Percentiles rank a stretch among this genome's conserved stretches.
phyloP scores from a whole-genome alignment of 92 coral and sea anemone genomes.

The Zoanthus sociatus region DNA sequence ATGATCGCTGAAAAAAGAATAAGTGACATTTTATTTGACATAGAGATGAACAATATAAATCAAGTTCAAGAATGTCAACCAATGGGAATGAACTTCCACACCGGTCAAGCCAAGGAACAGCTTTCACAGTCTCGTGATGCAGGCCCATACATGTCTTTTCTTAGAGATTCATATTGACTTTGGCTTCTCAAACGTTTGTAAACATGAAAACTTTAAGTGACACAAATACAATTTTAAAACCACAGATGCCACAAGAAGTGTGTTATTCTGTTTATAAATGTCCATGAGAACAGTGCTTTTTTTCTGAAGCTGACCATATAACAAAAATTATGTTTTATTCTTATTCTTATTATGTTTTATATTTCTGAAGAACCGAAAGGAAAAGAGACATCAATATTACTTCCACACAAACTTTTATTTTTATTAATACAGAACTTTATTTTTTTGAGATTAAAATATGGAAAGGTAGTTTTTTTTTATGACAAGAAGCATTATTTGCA shows the following conservation, averaged over 20 bases:
- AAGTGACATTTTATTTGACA: conserved; percentile 22
- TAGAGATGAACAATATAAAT: conserved; percentile 43
- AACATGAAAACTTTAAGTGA: conserved; percentile 17
- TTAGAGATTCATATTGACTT: conserved; percentile 48
- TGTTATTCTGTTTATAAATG: conserved; percentile 5
- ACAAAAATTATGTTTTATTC: conserved; percentile 1
- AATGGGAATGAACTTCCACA: conserved; percentile 24
- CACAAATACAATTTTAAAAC: conserved; percentile 5
- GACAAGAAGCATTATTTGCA: conserved; percentile 17
- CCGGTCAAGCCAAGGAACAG: conserved; percentile 17
- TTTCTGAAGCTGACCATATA: conserved; percentile 18
- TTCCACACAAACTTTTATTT: too few relatives aligned
- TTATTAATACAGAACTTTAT: too few relatives aligned
- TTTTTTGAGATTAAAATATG: too few relatives aligned
- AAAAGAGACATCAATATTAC: too few relatives aligned
- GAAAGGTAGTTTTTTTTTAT: not conserved
- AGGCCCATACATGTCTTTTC: conserved; percentile 53
- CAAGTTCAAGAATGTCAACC: conserved; percentile 46
- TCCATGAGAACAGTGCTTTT: conserved; percentile 7
- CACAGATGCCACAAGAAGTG: conserved; percentile 15
- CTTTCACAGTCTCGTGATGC: conserved; percentile 30
- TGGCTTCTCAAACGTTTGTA: conserved; percentile 6
- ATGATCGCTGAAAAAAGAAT: conserved; percentile 41
- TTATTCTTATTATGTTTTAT: not conserved
- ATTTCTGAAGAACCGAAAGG: too few relatives aligned